Conservation (phyloP, 2,797 vertebrate genomes). For the Lacerta agilis region DNA sequence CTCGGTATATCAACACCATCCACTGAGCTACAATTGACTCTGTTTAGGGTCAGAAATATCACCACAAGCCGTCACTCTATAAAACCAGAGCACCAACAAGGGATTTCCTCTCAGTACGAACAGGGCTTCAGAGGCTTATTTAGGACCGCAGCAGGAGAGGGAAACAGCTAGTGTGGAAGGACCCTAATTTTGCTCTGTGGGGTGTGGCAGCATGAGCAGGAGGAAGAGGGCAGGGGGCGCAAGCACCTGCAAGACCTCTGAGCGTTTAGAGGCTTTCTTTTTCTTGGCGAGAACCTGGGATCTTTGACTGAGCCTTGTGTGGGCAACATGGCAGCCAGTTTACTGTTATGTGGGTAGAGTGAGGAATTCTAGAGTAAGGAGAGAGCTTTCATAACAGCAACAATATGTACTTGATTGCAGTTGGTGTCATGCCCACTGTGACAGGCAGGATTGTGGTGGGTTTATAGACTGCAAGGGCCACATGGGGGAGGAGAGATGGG, state of each 20-base stretch:
- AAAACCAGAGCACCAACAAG: not conserved
- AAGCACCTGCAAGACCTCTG: not conserved
- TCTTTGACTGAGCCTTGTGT: not conserved
- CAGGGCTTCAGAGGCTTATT: too few species aligned
- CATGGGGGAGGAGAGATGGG: not conserved
- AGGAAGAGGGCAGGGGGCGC: not conserved
- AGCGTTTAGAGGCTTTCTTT: not conserved
- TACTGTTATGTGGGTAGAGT: conserved; percentile 6
- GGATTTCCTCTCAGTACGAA: not conserved
- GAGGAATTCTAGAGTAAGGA: conserved; percentile 21
- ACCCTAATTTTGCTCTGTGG: not conserved
- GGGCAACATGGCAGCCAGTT: conserved; percentile 14
- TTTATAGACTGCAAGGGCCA: not conserved
- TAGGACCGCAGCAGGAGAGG: not conserved
- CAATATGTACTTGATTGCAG: not conserved
- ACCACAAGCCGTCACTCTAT: not conserved
- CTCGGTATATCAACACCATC: too few species aligned
- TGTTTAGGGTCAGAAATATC: not conserved
- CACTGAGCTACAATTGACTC: not conserved
- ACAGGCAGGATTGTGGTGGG: not conserved
- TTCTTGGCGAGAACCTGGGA: not conserved
- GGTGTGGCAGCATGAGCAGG: not conserved
- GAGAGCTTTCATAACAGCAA: conserved; percentile 6
- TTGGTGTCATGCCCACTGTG: not conserved
- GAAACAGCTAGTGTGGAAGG: not conserved